Evolutionary conservation across 1,140 invertebrate genomes (phyloP), one percentile per base, ranked within the genome.

Genomic region (Hypothenemus hampei): DNA sequence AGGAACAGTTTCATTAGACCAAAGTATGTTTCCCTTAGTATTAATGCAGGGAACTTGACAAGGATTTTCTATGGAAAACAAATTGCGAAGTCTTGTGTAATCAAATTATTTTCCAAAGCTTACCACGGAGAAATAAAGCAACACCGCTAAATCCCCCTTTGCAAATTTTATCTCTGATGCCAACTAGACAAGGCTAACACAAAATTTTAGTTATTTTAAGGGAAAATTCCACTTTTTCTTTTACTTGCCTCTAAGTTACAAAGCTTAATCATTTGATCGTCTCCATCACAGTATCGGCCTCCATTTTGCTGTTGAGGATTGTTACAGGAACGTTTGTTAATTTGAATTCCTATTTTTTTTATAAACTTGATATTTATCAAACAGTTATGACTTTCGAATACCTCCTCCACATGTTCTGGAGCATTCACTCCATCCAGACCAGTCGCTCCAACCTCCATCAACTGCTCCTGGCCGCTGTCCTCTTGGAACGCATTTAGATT

Each of bases 331-430:
- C 43, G 15, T 20, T 18, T 26, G 16, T 45, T 45, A 15, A 45
- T 45, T 45, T 29, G 15, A 18, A 45, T 45, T 23, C 41, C 41
- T 26, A n/a, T 29, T 29, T 29, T 7, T 7, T 7, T 7, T 6
- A 7, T 29, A 7, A 7, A 29, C 6, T 29, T 6, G 6, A n/a
- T 7, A 29, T n/a, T 29, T 29, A 7, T 6, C 26, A 7, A 29
- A 29, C 26, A n/a, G 26, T 29, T 29, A n/a, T 29, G 26, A 29
- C n/a, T n/a, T n/a, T 29, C 0, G n/a, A 6, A 7, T 23, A n/a
- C 40, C 40, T 23, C 43, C 43, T 45, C 43, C 43, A 23, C 43
- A 45, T 18, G 2, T 31, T 45, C 43, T 45, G 16, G 43, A 31
- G 16, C 43, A 45, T 5, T 45, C 43, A n/a, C 20, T 31, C 43